Evolutionary conservation across 2,888 invertebrate genomes (phyloP).

Genomic region (Caenorhabditis sinica): DNA sequence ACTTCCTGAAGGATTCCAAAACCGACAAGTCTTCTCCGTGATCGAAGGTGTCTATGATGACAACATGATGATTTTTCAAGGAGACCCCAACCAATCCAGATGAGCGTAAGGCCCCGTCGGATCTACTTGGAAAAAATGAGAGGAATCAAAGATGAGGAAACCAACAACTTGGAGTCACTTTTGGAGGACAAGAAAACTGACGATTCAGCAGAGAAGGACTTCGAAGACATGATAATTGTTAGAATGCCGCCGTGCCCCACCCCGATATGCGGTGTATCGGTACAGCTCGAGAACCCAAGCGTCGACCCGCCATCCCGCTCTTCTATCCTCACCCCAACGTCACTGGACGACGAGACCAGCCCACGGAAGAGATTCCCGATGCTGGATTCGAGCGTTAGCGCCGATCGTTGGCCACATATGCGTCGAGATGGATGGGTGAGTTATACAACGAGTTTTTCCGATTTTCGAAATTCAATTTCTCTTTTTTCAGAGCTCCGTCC

Average conservation of each 20-base stretch:
- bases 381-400: not conserved
- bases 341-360: slow-evolving; percentile 42
- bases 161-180: too few relatives aligned
- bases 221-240: too few relatives aligned
- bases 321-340: slow-evolving; percentile 41
- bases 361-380: slow-evolving; percentile 46
- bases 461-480: not conserved
- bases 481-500: slow-evolving; percentile 44
- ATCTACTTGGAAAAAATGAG: too few relatives aligned
- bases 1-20: not conserved
- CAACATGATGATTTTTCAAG: too few relatives aligned
- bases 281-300: slow-evolving; percentile 1
- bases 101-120: too few relatives aligned
- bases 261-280: slow-evolving; percentile 45
- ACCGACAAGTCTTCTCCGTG: not conserved
- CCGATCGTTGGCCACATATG: slow-evolving; percentile 29
- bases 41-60: too few relatives aligned
- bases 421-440: slow-evolving; percentile 50
- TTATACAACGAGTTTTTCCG: too few relatives aligned
- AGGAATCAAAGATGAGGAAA: too few relatives aligned
- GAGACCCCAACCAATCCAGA: too few relatives aligned
- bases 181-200: too few relatives aligned
- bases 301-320: slow-evolving; percentile 36
- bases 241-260: slow-evolving; percentile 61
- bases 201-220: too few relatives aligned